Base-by-base conservation (phyloP, 2,888 invertebrate species). In the Sarcophaga subvicina region DNA sequence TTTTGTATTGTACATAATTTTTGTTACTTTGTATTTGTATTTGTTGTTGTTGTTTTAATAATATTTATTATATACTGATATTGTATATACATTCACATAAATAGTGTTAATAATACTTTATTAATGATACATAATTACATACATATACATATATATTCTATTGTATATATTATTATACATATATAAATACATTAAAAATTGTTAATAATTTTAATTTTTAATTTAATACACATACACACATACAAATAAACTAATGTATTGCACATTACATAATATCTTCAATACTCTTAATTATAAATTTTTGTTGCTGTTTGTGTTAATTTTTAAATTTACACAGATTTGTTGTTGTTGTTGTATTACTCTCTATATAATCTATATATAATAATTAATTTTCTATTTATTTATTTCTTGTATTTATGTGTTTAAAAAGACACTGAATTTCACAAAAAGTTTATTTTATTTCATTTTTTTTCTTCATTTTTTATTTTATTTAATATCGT, bases 381-480 rank as follows among this genome's bases (percentile, higher is more conserved):
- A 49, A 85, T 72, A 27, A 73, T 83, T 75, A 76, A 78, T 63
- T 78, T 62, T 20, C 75, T 54, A 25, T 80, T n/a, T 79, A 83
- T 80, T 72, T 54, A 54, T 73, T 71, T 88, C 54, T 69, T 76
- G 45, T 80, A 85, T 79, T 85, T 87, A 86, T 86, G 88, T 88
- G 86, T 88, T 88, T 91, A 91, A 91, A 91, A 91, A 91, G 91
- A 91, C 91, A 91, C 91, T 91, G 91, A 91, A 91, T 91, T 91
- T 91, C 91, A 91, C 91, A 91, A 91, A 91, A 90, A 88, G 79
- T 87, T 86, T 37, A 37, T 37, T 37, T 37, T 37, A 37, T 37
- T 37, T 37, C 10, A 85, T 1, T 22, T 22, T 22, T 20, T 20
- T 22, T 67, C n/a, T 82, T 76, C 76, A 66, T 76, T 85, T 83